Conservation (phyloP, 2,113 vertebrate species). For the Stigmatopora argus region DNA sequence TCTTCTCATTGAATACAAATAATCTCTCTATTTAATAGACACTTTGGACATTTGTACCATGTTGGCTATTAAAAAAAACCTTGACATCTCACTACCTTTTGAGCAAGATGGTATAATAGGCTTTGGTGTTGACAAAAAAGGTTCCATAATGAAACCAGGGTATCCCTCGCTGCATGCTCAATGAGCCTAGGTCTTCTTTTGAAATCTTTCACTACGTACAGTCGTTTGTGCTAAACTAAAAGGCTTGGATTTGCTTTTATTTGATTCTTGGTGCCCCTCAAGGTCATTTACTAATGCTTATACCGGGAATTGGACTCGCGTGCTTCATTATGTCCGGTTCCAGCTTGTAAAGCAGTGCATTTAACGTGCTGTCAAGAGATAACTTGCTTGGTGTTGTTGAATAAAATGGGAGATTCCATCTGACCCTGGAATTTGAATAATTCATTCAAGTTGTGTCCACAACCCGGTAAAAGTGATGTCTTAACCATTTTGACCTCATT, state of each 20-base stretch:
- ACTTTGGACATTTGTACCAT: not conserved
- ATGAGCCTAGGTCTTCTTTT: not conserved
- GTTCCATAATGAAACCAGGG: not conserved
- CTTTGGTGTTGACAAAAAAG: not conserved
- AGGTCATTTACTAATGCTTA: conserved; percentile 14
- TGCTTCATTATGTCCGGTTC: conserved; percentile 27
- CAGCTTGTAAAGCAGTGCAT: conserved; percentile 41
- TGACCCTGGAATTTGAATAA: conserved; percentile 59
- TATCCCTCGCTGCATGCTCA: not conserved
- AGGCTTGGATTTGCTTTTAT: not conserved
- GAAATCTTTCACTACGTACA: not conserved
- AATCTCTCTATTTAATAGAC: not conserved
- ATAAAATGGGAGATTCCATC: conserved; percentile 37
- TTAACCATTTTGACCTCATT: conserved; percentile 44
- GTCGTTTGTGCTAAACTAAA: not conserved
- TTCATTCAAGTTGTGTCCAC: conserved; percentile 44
- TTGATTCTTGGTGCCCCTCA: not conserved
- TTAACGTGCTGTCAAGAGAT: conserved; percentile 52
- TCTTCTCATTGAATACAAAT: not conserved
- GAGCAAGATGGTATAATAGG: not conserved
- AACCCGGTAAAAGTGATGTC: conserved; percentile 32
- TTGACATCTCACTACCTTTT: not conserved
- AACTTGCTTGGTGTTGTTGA: conserved; percentile 29
- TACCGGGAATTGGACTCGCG: conserved; percentile 22
- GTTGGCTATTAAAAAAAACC: not conserved